Evolutionary conservation across 2,888 invertebrate species (phyloP).

Genomic region (Amiota minor): DNA sequence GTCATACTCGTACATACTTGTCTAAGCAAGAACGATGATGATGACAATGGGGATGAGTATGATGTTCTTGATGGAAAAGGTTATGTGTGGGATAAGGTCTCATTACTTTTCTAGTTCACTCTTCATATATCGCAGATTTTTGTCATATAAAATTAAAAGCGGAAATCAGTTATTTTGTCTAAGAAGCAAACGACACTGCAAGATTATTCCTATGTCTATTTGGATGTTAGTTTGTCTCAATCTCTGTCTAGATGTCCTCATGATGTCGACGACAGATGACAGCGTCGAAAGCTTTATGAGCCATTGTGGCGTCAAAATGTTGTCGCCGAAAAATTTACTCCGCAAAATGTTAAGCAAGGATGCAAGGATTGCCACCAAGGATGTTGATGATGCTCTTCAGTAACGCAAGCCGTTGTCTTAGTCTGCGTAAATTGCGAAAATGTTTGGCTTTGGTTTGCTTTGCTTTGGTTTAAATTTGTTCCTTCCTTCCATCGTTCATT

Average conservation of each 20-base stretch:
- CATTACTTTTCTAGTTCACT: slow-evolving; percentile 25
- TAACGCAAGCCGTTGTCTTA: slow-evolving; percentile 28
- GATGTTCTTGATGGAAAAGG: not conserved
- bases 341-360: slow-evolving; percentile 33
- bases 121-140: slow-evolving; percentile 39
- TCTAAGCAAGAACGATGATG: slow-evolving; percentile 1
- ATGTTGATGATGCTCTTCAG: not conserved
- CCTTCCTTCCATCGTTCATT: no score
- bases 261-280: slow-evolving; percentile 27
- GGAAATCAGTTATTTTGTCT: slow-evolving; percentile 32
- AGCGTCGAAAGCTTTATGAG: slow-evolving; percentile 67
- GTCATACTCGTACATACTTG: slow-evolving; percentile 6
- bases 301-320: slow-evolving; percentile 69
- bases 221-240: slow-evolving; percentile 23
- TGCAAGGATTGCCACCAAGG: not conserved
- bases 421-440: slow-evolving; percentile 25
- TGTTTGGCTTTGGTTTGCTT: slow-evolving; percentile 28
- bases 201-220: not conserved
- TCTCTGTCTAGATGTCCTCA: slow-evolving; percentile 21
- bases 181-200: slow-evolving; percentile 35
- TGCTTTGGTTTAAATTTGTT: not conserved
- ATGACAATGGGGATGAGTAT: no score
- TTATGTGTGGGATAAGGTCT: slow-evolving; percentile 30
- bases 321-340: slow-evolving; percentile 42
- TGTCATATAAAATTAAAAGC: slow-evolving; percentile 55